phyloP scores from a whole-genome alignment of 2,888 invertebrate species.

The Rhabditoides inermis region DNA sequence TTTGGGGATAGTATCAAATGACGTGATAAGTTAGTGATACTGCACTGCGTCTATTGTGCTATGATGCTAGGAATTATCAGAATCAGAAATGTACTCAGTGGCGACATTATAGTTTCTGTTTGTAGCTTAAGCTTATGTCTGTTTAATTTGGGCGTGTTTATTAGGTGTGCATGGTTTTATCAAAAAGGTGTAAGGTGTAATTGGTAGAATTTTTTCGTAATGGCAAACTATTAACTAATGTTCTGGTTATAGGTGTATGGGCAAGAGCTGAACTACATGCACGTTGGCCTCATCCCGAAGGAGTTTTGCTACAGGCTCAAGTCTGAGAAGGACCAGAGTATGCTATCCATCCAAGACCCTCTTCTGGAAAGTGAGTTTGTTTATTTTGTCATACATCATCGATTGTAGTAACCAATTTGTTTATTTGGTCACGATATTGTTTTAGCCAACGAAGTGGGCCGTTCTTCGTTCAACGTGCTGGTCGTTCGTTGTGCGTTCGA shows the following conservation, averaged over 20 bases:
- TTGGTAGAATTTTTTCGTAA: no score
- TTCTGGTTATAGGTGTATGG: constrained; percentile 67
- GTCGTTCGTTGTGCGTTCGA: constrained; percentile 88
- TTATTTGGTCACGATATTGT: constrained; percentile 7
- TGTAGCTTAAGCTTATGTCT: no score
- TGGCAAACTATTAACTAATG: no score
- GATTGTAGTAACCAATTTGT: constrained; percentile 1
- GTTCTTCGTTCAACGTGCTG: constrained; percentile 87
- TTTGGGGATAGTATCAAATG: no score
- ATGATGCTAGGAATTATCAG: no score
- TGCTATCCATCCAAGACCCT: constrained; percentile 95
- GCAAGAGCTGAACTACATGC: constrained; percentile 80
- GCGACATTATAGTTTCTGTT: no score
- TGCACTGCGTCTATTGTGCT: no score
- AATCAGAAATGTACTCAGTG: no score
- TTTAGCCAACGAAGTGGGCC: constrained; percentile 85
- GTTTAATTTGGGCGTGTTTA: no score
- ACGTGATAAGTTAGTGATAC: no score
- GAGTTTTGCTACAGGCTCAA: constrained; percentile 17
- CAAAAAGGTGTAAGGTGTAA: no score
- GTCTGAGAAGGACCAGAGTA: constrained; percentile 46
- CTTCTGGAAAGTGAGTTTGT: constrained; percentile 60
- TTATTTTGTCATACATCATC: not conserved
- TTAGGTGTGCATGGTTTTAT: no score
- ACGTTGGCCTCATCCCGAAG: constrained; percentile 59